Evolutionary conservation across 2,113 vertebrate genomes (phyloP).

Genomic region (Camelus bactrianus): DNA sequence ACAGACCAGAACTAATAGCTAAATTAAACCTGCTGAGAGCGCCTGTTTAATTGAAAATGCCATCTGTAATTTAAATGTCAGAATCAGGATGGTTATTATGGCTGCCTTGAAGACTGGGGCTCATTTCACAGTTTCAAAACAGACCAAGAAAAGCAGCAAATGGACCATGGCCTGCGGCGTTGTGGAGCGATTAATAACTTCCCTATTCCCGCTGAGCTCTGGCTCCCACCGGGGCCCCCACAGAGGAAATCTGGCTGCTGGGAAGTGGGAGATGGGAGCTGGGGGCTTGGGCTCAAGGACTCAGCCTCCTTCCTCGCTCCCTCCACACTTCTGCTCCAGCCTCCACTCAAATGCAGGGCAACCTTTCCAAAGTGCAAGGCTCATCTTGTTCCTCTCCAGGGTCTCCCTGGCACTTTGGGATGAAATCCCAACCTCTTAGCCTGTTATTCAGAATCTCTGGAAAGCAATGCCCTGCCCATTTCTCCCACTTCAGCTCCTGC

Average conservation of each 20-base stretch:
- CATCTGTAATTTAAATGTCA: slow-evolving; percentile 91
- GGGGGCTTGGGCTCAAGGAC: background rate
- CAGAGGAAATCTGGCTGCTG: background rate
- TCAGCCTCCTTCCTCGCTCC: background rate
- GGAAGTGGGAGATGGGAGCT: background rate
- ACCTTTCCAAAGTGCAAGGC: background rate
- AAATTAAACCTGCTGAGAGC: slow-evolving; percentile 87
- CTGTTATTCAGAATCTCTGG: background rate
- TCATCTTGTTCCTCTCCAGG: background rate
- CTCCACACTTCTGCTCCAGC: background rate
- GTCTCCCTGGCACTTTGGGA: background rate
- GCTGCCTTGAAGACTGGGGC: slow-evolving; percentile 80
- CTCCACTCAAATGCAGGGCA: background rate
- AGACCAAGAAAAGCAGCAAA: slow-evolving; percentile 82
- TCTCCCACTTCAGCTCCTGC: background rate
- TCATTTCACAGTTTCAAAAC: slow-evolving; percentile 89
- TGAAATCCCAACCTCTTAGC: background rate
- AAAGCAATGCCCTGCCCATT: background rate
- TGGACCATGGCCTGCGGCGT: slow-evolving; percentile 71
- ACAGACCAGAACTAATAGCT: slow-evolving; percentile 89
- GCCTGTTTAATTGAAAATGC: slow-evolving; percentile 89
- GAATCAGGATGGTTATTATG: slow-evolving; percentile 83
- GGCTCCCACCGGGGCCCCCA: background rate
- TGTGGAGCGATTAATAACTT: slow-evolving; percentile 71
- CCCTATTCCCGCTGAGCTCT: background rate